These are phyloP conservation scores for Mesocricetus auratus DNA, from an alignment of 2,113 vertebrate species.

Conservation along the genomic window DNA sequence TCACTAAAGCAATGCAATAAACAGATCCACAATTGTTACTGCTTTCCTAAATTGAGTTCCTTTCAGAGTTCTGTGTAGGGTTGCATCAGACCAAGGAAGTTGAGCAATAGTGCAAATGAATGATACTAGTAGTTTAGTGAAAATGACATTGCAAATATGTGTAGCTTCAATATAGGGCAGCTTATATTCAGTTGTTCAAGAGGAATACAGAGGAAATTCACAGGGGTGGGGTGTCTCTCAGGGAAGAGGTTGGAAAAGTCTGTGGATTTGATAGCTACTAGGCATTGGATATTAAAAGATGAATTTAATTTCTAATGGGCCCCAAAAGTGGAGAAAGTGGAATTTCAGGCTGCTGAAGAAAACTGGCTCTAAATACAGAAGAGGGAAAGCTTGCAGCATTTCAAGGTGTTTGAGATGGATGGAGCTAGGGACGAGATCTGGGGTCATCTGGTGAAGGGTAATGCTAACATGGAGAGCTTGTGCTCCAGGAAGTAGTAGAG, in stretches of 20 bases:
- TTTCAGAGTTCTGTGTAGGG: neutral
- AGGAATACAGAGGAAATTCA: neutral
- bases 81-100: neutral
- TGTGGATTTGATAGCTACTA: neutral
- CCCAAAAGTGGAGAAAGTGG: neutral
- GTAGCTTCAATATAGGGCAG: neutral
- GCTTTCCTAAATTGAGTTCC: slow-evolving; percentile 11
- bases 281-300: neutral
- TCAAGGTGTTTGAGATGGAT: neutral
- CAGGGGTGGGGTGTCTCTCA: neutral
- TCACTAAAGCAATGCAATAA: slow-evolving; percentile 32
- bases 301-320: neutral
- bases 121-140: neutral
- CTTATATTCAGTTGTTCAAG: neutral
- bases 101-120: neutral
- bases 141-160: neutral
- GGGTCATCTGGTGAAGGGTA: neutral
- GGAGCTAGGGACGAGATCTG: neutral
- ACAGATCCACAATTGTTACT: neutral
- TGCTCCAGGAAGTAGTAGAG: neutral
- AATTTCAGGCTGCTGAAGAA: neutral
- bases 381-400: neutral
- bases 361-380: neutral
- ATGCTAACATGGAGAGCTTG: neutral
- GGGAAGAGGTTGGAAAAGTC: neutral